Percentiles rank a stretch among this genome's conserved stretches.
phyloP scores from a whole-genome alignment of 2,113 vertebrate species.

The Microtus ochrogaster region DNA sequence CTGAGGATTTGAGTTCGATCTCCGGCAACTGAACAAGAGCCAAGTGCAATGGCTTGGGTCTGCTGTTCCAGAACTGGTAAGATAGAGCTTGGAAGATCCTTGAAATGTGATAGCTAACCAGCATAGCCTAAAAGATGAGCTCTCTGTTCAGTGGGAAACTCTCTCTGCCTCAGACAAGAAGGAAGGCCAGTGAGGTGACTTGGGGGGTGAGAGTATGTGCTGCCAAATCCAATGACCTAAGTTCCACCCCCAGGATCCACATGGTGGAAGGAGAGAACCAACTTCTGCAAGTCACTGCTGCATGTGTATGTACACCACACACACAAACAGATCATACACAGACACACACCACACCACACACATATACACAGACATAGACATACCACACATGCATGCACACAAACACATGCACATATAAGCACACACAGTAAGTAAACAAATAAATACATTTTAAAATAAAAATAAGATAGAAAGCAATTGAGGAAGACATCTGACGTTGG shows the following conservation, averaged over 20 bases:
- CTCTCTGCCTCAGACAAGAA: not conserved
- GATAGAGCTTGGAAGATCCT: not conserved
- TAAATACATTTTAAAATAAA: not conserved
- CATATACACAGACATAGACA: not conserved
- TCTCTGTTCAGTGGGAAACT: not conserved
- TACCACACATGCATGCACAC: too few relatives aligned
- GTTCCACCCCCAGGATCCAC: not conserved
- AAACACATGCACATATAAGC: not conserved
- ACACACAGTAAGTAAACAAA: not conserved
- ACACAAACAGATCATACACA: not conserved
- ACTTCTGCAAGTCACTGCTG: not conserved
- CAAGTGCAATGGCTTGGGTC: too few relatives aligned
- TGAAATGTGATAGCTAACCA: not conserved
- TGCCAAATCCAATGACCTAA: not conserved
- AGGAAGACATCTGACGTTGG: not conserved
- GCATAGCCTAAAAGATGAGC: not conserved
- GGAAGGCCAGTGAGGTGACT: not conserved
- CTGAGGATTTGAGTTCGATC: too few relatives aligned
- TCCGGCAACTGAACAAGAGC: not conserved
- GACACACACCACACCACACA: not conserved
- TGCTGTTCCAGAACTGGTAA: not conserved
- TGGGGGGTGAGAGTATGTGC: not conserved
- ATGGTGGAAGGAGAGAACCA: not conserved
- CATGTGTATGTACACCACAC: not conserved
- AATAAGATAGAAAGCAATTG: not conserved